These are phyloP conservation scores for Pantherophis alleghaniensis DNA, from an alignment of 2,797 vertebrate species.

Conservation along the genomic window DNA sequence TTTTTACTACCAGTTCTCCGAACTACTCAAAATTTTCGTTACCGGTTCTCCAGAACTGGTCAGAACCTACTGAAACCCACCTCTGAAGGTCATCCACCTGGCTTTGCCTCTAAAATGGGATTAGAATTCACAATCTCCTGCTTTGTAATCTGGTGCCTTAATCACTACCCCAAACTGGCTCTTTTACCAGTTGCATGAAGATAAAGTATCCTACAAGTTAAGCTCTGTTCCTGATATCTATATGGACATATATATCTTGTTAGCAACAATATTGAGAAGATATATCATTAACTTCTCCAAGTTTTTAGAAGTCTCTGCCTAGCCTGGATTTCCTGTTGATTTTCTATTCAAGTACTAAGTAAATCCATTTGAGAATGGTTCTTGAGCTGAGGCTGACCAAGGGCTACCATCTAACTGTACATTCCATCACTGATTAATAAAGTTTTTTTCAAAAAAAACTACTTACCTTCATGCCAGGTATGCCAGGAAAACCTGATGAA, in stretches of 20 bases:
- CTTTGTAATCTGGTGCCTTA: neutral
- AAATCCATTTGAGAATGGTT: neutral
- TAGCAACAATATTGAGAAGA: neutral
- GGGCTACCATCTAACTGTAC: neutral
- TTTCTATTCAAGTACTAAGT: neutral
- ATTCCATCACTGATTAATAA: neutral
- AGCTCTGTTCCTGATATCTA: neutral
- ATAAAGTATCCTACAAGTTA: neutral
- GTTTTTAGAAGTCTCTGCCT: neutral
- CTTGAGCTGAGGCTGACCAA: neutral
- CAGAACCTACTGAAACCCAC: too few species aligned
- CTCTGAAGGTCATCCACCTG: neutral
- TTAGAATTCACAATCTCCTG: neutral
- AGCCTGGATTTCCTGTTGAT: neutral
- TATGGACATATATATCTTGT: neutral
- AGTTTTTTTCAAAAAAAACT: neutral
- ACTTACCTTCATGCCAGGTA: slow-evolving; percentile 89
- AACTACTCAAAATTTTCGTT: too few species aligned
- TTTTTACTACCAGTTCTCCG: too few species aligned
- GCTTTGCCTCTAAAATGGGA: neutral
- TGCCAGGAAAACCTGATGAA: slow-evolving; percentile 91
- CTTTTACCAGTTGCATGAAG: neutral
- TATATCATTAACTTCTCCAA: neutral
- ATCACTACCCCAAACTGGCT: neutral
- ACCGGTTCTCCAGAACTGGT: too few species aligned